Evolutionary conservation across 1,140 invertebrate species (phyloP), one percentile per base, ranked within the genome.

Genomic region (Solen grandis): DNA sequence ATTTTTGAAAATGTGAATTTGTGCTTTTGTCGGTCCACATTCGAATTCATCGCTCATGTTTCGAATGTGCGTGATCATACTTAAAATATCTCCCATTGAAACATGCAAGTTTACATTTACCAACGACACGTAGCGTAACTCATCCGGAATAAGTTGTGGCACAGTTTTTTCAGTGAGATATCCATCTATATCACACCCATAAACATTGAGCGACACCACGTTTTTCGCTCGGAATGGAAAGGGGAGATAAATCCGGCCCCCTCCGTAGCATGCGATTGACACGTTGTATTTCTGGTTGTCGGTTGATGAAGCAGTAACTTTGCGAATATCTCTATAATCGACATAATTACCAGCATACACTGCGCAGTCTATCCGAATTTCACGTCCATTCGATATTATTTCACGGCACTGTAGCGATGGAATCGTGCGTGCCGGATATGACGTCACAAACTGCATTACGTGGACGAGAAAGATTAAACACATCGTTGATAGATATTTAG

Each of bases 141-240:
- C 52, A 33, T 78, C 65, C 10, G 46, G 27, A 36, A 59, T 33
- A 22, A 50, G 38, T 13, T 57, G 65, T 25, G 22, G 1, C n/a
- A 46, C 38, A 0, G 75, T 78, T 46, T 19, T 46, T 50, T 78
- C 75, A 8, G 75, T 46, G 41, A 78, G 22, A 68, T 66, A 66
- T 19, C 75, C 75, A 3, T 55, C 46, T 4, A 78, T 25, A 4
- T 27, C 60, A 35, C 75, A 78, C 1, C 52, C 31, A 35, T 78
- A 31, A 19, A 78, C 65, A n/a, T 69, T 31, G 5, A 78, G 54
- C 10, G 63, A 57, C 31, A 68, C 19, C 1, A 78, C 29, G 35
- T 78, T 68, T 46, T n/a, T 59, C 29, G 75, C 75, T 68, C 66
- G 65, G 52, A 78, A 78, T 4, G 75, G 75, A 60, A 60, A 78